A percentile compares a stretch with the other conserved stretches of the same genome.
Conservation (phyloP, 2,888 invertebrate species). For the Danaus chrysippus region DNA sequence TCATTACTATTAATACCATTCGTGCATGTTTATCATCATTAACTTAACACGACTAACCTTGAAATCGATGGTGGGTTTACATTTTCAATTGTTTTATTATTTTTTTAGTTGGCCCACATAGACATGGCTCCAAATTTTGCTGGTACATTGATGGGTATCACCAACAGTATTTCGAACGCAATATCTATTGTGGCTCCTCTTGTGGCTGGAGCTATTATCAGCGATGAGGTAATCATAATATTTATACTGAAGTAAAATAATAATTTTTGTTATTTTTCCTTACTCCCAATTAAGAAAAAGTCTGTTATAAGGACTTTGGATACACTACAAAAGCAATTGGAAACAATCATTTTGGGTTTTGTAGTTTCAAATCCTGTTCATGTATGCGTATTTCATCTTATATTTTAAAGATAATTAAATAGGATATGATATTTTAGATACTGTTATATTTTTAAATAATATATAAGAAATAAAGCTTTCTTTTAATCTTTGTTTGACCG, state of each 20-base stretch:
- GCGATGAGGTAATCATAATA: slow-evolving; percentile 61
- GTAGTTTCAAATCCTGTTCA: too few relatives aligned
- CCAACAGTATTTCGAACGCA: slow-evolving; percentile 86
- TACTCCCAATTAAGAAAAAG: neutral
- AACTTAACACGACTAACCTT: neutral
- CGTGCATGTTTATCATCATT: too few relatives aligned
- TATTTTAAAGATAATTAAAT: too few relatives aligned
- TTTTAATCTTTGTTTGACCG: too few relatives aligned
- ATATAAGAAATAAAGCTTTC: too few relatives aligned
- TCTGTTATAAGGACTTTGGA: neutral
- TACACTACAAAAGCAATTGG: neutral
- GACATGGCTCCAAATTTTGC: slow-evolving; percentile 91
- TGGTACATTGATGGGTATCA: slow-evolving; percentile 90
- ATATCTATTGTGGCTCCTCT: slow-evolving; percentile 88
- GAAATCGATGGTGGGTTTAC: neutral
- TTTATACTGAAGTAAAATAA: too few relatives aligned
- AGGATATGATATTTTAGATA: too few relatives aligned
- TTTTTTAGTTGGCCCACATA: slow-evolving; percentile 86
- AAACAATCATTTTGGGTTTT: neutral
- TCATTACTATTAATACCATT: too few relatives aligned
- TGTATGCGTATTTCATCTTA: too few relatives aligned
- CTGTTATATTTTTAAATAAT: too few relatives aligned
- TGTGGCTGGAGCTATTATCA: slow-evolving; percentile 82
- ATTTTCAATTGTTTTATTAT: slow-evolving; percentile 33
- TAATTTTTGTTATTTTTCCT: too few relatives aligned